Conservation (phyloP, 92 coral and sea anemone genomes). For the Umimayanthus chanpuru region DNA sequence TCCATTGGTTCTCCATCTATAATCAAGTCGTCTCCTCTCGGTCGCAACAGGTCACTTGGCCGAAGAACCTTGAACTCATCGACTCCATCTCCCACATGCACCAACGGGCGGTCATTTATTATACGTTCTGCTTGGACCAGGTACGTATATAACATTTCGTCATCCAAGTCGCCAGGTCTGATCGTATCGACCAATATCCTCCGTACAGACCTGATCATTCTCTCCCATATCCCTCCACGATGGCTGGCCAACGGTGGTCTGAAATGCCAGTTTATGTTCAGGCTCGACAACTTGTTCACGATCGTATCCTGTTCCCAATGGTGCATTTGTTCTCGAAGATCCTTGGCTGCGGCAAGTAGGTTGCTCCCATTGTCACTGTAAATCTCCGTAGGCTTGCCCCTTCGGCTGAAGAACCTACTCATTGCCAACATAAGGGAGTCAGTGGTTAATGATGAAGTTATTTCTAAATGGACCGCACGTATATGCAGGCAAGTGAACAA, state of each 20-base stretch:
- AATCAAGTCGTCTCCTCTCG: background rate
- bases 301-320: constrained; percentile 6
- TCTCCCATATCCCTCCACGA: background rate
- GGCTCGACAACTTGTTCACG: constrained; percentile 1
- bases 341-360: constrained; percentile 9
- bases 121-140: constrained; percentile 6
- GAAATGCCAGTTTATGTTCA: background rate
- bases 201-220: too few relatives aligned
- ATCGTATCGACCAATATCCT: constrained; percentile 5
- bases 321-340: constrained; percentile 5
- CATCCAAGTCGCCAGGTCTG: background rate
- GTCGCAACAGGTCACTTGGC: background rate
- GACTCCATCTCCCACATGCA: background rate
- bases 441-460: constrained; percentile 3
- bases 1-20: background rate
- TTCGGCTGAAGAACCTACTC: constrained; percentile 6
- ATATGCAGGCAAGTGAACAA: background rate
- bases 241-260: constrained; percentile 9
- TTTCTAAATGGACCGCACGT: background rate
- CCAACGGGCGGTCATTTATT: constrained; percentile 6
- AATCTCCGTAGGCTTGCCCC: constrained; percentile 2
- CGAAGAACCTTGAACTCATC: constrained; percentile 6
- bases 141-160: constrained; percentile 3
- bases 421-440: constrained; percentile 1
- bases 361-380: background rate